Evolutionary conservation across 2,888 invertebrate genomes (phyloP).

Genomic region (Agrochola macilenta): DNA sequence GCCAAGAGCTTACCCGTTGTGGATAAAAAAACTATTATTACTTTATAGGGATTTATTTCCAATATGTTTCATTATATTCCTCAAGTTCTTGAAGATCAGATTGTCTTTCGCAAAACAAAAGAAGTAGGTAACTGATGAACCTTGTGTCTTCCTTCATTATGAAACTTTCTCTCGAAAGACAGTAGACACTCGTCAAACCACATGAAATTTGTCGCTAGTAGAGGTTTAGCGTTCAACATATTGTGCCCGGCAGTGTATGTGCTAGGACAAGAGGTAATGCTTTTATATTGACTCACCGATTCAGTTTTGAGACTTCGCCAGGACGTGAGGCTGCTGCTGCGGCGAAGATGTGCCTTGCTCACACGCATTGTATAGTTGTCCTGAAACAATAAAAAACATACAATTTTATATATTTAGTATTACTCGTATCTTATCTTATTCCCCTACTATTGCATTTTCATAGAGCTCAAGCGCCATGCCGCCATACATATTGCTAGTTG

Average conservation of each 20-base stretch:
- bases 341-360: constrained; percentile 64
- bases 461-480: too few relatives aligned
- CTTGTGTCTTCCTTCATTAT: neutral
- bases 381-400: constrained; percentile 67
- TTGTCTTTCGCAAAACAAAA: neutral
- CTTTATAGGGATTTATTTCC: neutral
- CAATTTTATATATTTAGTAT: too few relatives aligned
- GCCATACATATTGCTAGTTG: too few relatives aligned
- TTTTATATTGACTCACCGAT: constrained; percentile 71
- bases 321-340: constrained; percentile 75
- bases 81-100: neutral
- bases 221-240: neutral
- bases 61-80: neutral
- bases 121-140: neutral
- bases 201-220: neutral
- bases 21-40: neutral
- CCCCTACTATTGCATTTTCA: too few relatives aligned
- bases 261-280: too few relatives aligned
- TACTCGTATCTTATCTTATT: too few relatives aligned
- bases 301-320: constrained; percentile 83
- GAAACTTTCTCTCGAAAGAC: neutral
- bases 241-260: neutral
- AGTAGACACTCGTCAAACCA: neutral
- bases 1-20: too few relatives aligned
- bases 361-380: constrained; percentile 67